A percentile compares a stretch with the other conserved stretches of the same genome.
These are phyloP conservation scores for Aix galericulata DNA, from an alignment of 2,113 vertebrate genomes.

Conservation along the genomic window DNA sequence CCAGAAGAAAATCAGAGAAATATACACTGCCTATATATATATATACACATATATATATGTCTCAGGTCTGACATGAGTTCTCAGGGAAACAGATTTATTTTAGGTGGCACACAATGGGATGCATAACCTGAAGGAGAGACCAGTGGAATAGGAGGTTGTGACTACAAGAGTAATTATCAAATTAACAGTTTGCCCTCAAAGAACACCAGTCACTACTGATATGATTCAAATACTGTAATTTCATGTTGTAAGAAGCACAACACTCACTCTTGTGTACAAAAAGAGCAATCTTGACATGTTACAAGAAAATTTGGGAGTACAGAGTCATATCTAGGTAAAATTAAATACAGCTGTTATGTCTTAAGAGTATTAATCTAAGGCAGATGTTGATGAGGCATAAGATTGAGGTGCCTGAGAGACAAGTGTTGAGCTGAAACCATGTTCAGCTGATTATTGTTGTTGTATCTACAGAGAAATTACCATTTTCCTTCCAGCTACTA, in stretches of 20 bases:
- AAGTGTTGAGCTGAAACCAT: neutral
- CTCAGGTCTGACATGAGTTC: neutral
- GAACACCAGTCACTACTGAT: rapidly evolving
- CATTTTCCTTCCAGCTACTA: neutral
- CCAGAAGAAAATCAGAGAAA: neutral
- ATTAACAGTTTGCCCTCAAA: neutral
- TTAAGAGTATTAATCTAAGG: neutral
- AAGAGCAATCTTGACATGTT: neutral
- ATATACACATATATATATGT: neutral
- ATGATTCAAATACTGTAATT: neutral
- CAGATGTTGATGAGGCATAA: neutral
- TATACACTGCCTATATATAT: rapidly evolving
- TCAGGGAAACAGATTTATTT: neutral
- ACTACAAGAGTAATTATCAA: neutral
- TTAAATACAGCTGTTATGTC: neutral
- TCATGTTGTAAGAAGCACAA: neutral
- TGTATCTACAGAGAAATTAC: neutral
- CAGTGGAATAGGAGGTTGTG: neutral
- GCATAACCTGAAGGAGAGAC: neutral
- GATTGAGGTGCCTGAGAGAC: neutral
- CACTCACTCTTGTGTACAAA: neutral
- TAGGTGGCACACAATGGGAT: neutral
- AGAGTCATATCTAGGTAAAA: neutral
- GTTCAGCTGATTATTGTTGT: neutral
- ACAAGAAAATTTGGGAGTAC: neutral